Base-by-base conservation (phyloP, 2,888 invertebrate species). In the Aleiodes testaceus region DNA sequence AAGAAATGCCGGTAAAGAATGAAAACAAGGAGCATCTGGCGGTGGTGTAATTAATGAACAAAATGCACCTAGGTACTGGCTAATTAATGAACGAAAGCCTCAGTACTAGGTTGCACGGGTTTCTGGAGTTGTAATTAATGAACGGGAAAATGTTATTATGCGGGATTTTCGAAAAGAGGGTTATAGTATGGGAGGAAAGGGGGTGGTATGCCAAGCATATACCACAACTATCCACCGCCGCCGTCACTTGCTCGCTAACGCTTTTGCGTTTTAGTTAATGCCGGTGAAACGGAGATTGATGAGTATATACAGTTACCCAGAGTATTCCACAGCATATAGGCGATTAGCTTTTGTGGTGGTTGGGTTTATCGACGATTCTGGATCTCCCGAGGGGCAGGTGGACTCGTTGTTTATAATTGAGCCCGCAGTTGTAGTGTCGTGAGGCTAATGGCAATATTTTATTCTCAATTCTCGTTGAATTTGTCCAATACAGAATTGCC, bases 401-500 rank as follows among this genome's bases (percentile, higher is more conserved):
- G 53, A 3, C 9, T 36, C 49, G 44, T 47, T 64, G 45, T 70
- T 70, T 45, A 70, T 70, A 70, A 70, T 70, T 70, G 53, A 65
- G 64, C 65, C 42, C 36, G 36, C 50, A 50, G 53, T 36, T 6
- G 16, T 16, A 16, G 42, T 59, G 59, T 59, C 59, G 59, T 59
- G 59, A 59, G 36, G 59, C 59, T 59, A 59, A 66, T 66, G 30
- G 36, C 50, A 50, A 52, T 36, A 50, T 50, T 52, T 66, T 66
- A 66, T 64, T 47, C 50, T 14, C 63, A 26, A 16, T 59, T 36
- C 16, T 59, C 18, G 14, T 47, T 49, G 50, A 55, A 44, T 52
- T 18, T 42, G 20, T 50, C 59, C 67, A 77, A 78, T 77, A 69
- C 78, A 87, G 87, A 87, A 78, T 77, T 87, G 67, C 87, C 87